A percentile compares a stretch with the other conserved stretches of the same genome.
phyloP scores from a whole-genome alignment of 2,888 invertebrate species.

The Phaedon cochleariae region DNA sequence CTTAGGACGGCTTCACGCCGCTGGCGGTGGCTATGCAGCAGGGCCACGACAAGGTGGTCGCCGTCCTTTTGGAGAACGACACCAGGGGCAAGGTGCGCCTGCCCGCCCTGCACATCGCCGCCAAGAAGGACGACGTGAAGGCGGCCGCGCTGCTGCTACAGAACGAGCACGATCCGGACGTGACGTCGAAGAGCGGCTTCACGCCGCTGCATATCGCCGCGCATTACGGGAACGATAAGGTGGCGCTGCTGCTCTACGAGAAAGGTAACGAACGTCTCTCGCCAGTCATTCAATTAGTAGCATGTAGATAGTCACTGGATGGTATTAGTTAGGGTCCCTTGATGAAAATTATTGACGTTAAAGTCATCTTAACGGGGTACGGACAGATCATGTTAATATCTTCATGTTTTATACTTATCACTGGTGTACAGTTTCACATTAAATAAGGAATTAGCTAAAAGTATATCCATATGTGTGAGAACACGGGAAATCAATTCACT shows the following conservation, averaged over 20 bases:
- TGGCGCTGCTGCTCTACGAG: slow-evolving; percentile 74
- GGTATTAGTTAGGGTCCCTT: no score
- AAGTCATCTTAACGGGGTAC: no score
- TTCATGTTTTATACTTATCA: no score
- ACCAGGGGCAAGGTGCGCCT: slow-evolving; percentile 94
- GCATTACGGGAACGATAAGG: slow-evolving; percentile 95
- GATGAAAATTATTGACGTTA: no score
- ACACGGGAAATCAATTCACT: no score
- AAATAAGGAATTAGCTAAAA: no score
- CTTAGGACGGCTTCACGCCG: slow-evolving; percentile 99
- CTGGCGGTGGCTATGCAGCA: slow-evolving; percentile 99
- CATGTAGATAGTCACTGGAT: no score
- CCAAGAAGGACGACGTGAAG: slow-evolving; percentile 98
- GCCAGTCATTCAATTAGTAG: no score
- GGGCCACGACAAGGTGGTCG: slow-evolving; percentile 96
- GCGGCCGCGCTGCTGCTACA: slow-evolving; percentile 89
- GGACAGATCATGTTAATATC: no score
- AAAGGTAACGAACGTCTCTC: no score
- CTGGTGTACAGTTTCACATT: no score
- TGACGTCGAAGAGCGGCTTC: slow-evolving; percentile 96
- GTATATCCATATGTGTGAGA: no score
- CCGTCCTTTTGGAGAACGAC: slow-evolving; percentile 94
- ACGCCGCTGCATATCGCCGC: slow-evolving; percentile 98
- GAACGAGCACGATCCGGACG: slow-evolving; percentile 97
- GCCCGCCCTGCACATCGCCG: slow-evolving; percentile 97